Evolutionary conservation across 2,888 invertebrate genomes (phyloP).

Genomic region (Griposia aprilina): DNA sequence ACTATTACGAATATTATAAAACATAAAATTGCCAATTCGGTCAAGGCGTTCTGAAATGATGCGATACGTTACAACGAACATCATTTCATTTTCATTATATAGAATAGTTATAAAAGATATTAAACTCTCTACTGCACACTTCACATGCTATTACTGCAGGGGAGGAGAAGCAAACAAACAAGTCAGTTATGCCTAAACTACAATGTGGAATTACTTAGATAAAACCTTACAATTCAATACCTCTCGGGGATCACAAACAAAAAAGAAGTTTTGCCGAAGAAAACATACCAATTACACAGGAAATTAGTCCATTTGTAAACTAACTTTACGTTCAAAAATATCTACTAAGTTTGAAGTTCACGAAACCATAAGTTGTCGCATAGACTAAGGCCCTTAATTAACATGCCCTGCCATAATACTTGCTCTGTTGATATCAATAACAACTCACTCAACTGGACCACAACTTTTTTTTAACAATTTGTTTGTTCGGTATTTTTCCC

Average conservation of each 20-base stretch:
- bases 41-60: too few species aligned
- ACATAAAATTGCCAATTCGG: too few species aligned
- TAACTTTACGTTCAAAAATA: not conserved
- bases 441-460: too few species aligned
- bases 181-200: slow-evolving; percentile 4
- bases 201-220: not conserved
- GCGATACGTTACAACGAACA: too few species aligned
- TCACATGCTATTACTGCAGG: not conserved
- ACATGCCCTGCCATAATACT: not conserved
- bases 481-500: not conserved
- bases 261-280: not conserved
- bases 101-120: too few species aligned
- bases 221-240: not conserved
- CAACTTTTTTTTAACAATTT: too few species aligned
- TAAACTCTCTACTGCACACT: not conserved
- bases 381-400: not conserved
- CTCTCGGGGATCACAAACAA: slow-evolving; percentile 13
- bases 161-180: slow-evolving; percentile 16
- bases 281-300: slow-evolving; percentile 2
- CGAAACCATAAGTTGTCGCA: not conserved
- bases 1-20: too few species aligned
- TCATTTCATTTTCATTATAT: too few species aligned
- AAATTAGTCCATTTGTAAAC: not conserved
- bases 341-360: not conserved
- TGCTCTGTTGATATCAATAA: not conserved